Evolutionary conservation across 2,888 invertebrate species (phyloP).

Genomic region (Autographa gamma): DNA sequence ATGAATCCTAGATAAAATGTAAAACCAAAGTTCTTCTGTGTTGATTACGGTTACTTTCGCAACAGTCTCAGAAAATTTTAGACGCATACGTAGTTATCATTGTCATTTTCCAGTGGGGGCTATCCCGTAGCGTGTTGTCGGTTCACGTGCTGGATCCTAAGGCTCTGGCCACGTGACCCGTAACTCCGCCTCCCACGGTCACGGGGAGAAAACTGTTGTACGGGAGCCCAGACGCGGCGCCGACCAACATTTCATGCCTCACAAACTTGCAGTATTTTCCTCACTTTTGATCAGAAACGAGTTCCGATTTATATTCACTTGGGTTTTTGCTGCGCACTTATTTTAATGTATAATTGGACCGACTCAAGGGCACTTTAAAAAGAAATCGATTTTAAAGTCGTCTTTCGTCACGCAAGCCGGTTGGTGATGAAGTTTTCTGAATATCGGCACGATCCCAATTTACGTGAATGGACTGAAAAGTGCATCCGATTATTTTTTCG

Average conservation of each 20-base stretch:
- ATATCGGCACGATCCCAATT: background rate
- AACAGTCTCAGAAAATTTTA: too few species aligned
- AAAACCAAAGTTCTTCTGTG: too few species aligned
- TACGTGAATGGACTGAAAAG: background rate
- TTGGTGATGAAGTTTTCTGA: constrained; percentile 7
- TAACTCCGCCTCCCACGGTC: background rate
- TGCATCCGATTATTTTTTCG: background rate
- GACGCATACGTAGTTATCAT: too few species aligned
- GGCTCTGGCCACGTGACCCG: background rate
- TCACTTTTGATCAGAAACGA: background rate
- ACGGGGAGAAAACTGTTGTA: background rate
- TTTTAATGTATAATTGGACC: constrained; percentile 7
- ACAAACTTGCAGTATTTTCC: constrained; percentile 1
- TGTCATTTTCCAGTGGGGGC: too few species aligned
- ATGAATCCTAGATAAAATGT: too few species aligned
- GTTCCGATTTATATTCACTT: background rate
- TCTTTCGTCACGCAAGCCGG: constrained; percentile 26
- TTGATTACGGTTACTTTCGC: too few species aligned
- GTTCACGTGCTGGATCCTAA: background rate
- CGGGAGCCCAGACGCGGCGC: background rate
- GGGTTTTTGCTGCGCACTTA: background rate
- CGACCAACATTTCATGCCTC: background rate
- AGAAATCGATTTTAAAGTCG: constrained; percentile 30
- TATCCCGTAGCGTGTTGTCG: too few species aligned
- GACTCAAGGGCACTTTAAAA: constrained; percentile 22